A percentile compares a stretch with the other conserved stretches of the same genome.
Conservation (phyloP, 1,140 invertebrate genomes). For the Leptopilina clavipes region DNA sequence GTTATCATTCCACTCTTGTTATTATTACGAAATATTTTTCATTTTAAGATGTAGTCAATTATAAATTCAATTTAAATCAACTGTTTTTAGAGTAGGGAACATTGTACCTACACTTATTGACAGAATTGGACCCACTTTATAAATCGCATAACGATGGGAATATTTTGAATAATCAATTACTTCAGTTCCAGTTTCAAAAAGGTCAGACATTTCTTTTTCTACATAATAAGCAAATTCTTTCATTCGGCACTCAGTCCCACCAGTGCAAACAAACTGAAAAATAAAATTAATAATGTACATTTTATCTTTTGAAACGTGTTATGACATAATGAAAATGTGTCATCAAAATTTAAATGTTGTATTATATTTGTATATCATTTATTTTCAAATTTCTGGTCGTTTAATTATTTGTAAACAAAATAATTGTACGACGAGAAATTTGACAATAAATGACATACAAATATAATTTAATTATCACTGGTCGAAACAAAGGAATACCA, state of each 20-base stretch:
- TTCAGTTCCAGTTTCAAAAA: constrained; percentile 89
- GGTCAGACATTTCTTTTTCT: constrained; percentile 92
- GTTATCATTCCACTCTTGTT: too few relatives aligned
- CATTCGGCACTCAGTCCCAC: constrained; percentile 96
- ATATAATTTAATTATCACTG: too few relatives aligned
- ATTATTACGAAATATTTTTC: not conserved
- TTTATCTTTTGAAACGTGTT: too few relatives aligned
- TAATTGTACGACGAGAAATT: too few relatives aligned
- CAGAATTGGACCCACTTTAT: constrained; percentile 95
- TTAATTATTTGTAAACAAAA: too few relatives aligned
- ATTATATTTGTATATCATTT: too few relatives aligned
- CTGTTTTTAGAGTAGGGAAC: not conserved
- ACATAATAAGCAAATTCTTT: constrained; percentile 94
- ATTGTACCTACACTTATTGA: constrained; percentile 88
- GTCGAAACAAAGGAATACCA: too few relatives aligned
- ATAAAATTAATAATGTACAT: too few relatives aligned
- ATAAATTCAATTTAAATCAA: not conserved
- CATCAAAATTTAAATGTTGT: too few relatives aligned
- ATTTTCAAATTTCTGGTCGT: too few relatives aligned
- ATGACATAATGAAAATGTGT: too few relatives aligned
- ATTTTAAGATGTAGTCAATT: not conserved
- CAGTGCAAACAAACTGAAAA: constrained; percentile 96
- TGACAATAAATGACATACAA: too few relatives aligned
- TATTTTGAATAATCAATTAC: constrained; percentile 92
- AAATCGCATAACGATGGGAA: constrained; percentile 98